A percentile compares a stretch with the other conserved stretches of the same genome.
Evolutionary conservation across 2,113 vertebrate genomes (phyloP).

Genomic region (Anarrhichthys ocellatus): DNA sequence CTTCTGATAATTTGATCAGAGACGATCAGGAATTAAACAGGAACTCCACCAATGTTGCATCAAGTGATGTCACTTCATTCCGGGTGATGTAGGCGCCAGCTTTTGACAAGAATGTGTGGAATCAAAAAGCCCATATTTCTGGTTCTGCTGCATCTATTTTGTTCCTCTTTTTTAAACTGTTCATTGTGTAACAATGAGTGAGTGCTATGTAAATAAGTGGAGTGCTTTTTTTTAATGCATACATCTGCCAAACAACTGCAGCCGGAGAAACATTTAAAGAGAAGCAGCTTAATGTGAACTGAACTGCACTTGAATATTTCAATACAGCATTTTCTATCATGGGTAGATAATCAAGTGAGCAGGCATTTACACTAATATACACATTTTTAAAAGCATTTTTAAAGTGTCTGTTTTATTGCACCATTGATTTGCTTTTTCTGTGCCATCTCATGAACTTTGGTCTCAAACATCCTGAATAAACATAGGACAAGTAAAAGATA

Average conservation of each 20-base stretch:
- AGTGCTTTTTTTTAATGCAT: background rate
- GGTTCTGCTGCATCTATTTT: background rate
- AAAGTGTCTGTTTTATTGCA: background rate
- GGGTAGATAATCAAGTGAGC: background rate
- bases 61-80: background rate
- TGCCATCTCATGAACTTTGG: background rate
- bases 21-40: background rate
- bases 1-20: background rate
- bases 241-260: background rate
- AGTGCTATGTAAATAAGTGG: background rate
- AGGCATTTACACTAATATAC: background rate
- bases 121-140: background rate
- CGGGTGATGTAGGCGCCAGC: background rate
- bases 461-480: conserved; percentile 34
- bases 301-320: background rate
- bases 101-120: background rate
- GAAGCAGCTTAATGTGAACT: background rate
- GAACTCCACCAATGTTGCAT: background rate
- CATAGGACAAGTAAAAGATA: conserved; percentile 20
- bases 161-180: background rate
- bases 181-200: background rate
- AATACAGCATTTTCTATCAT: background rate
- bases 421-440: background rate
- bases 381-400: background rate
- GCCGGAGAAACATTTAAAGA: background rate